These are phyloP conservation scores for Lasiurus borealis DNA, from an alignment of 2,113 vertebrate species.

Conservation along the genomic window DNA sequence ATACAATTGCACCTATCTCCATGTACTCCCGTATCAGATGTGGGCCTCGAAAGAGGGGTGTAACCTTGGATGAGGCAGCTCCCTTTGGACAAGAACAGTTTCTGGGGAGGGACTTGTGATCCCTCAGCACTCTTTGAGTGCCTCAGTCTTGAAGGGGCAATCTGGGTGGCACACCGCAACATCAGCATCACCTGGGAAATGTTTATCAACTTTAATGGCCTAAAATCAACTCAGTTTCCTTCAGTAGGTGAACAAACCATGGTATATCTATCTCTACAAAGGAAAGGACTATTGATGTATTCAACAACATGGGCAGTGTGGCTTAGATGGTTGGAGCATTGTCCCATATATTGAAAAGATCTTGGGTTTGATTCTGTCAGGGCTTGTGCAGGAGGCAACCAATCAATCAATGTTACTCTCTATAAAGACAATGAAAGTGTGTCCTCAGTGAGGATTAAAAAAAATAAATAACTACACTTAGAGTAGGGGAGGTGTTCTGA, in stretches of 20 bases:
- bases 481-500: too few relatives aligned
- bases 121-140: not conserved
- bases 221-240: not conserved
- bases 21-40: not conserved
- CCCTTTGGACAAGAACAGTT: not conserved
- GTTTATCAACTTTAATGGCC: not conserved
- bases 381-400: too few relatives aligned
- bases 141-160: not conserved
- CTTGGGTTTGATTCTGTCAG: too few relatives aligned
- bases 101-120: not conserved
- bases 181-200: not conserved
- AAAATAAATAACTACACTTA: too few relatives aligned
- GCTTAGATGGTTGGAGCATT: too few relatives aligned
- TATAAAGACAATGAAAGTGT: not conserved
- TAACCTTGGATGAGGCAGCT: not conserved
- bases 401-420: not conserved
- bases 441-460: not conserved
- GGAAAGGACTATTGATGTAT: not conserved
- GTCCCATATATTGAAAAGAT: too few relatives aligned
- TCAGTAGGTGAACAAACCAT: not conserved
- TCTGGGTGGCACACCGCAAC: not conserved
- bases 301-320: not conserved
- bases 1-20: rapidly evolving
- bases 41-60: not conserved
- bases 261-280: not conserved